Evolutionary conservation across 2,888 invertebrate species (phyloP).

Genomic region (Cistogaster globosa): DNA sequence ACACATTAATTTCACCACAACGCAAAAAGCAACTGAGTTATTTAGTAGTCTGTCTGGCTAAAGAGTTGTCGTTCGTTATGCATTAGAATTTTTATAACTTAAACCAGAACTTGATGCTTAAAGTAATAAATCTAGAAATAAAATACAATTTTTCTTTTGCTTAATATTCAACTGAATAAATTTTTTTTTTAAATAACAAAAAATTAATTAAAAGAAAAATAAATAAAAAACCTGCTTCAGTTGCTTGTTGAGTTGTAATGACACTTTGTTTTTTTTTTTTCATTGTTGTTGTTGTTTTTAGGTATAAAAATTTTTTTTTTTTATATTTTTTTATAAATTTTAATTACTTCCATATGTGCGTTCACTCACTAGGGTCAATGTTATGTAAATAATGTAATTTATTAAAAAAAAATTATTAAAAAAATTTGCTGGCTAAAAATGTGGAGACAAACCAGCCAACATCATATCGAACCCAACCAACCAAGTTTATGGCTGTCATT

Average conservation of each 20-base stretch:
- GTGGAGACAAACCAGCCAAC: constrained; percentile 25
- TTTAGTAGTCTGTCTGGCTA: constrained; percentile 7
- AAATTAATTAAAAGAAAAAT: neutral
- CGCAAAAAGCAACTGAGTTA: constrained; percentile 39
- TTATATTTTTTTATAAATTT: constrained; percentile 7
- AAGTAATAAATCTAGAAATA: constrained; percentile 30
- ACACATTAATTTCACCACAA: constrained; percentile 38
- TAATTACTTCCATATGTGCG: constrained; percentile 55
- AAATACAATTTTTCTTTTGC: neutral
- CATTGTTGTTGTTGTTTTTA: constrained; percentile 1
- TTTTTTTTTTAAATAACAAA: neutral
- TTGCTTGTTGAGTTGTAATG: constrained; percentile 16
- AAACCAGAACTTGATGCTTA: constrained; percentile 45
- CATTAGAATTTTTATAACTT: constrained; percentile 16
- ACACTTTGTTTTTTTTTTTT: constrained; percentile 1
- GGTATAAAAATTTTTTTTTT: constrained; percentile 13
- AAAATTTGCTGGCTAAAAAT: neutral
- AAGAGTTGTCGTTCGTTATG: neutral
- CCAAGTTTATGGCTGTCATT: constrained; percentile 24
- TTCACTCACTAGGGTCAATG: constrained; percentile 68
- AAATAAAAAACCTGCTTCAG: constrained; percentile 51
- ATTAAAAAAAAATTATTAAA: constrained; percentile 23
- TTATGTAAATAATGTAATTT: constrained; percentile 67
- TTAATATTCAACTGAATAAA: neutral
- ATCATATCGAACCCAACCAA: neutral